A percentile compares a stretch with the other conserved stretches of the same genome.
These are phyloP conservation scores for Oriolus oriolus DNA, from an alignment of 2,113 vertebrate genomes.

Conservation along the genomic window DNA sequence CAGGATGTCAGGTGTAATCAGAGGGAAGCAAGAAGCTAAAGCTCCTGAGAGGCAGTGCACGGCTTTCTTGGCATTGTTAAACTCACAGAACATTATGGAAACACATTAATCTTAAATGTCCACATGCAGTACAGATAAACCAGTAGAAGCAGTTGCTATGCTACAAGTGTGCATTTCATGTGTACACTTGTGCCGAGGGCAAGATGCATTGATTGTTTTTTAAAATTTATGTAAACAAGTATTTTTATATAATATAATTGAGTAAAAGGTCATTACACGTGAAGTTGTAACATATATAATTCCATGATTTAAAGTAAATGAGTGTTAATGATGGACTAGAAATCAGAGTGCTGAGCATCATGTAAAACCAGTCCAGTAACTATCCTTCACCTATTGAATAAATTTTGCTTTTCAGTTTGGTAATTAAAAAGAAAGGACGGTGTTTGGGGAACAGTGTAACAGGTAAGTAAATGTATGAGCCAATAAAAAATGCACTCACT, in stretches of 20 bases:
- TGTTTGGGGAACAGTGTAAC: neutral
- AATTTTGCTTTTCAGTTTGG: neutral
- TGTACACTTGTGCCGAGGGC: neutral
- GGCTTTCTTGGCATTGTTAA: neutral
- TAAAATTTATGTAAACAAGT: neutral
- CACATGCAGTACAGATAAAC: neutral
- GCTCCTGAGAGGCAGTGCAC: neutral
- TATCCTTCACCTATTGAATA: neutral
- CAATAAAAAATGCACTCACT: neutral
- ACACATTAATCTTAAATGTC: neutral
- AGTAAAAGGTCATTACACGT: neutral
- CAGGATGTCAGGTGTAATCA: neutral
- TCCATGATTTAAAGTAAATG: neutral
- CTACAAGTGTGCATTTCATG: neutral
- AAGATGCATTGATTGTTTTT: neutral
- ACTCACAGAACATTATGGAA: neutral
- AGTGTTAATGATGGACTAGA: neutral
- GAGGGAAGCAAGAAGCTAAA: neutral
- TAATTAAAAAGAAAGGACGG: neutral
- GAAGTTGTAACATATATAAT: neutral
- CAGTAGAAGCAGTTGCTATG: neutral
- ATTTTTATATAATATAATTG: neutral
- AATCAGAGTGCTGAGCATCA: neutral
- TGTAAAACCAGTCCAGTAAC: neutral
- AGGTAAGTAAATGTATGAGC: neutral